These are phyloP conservation scores for Trichonephila inaurata DNA, from an alignment of 1,140 invertebrate species.

Conservation along the genomic window DNA sequence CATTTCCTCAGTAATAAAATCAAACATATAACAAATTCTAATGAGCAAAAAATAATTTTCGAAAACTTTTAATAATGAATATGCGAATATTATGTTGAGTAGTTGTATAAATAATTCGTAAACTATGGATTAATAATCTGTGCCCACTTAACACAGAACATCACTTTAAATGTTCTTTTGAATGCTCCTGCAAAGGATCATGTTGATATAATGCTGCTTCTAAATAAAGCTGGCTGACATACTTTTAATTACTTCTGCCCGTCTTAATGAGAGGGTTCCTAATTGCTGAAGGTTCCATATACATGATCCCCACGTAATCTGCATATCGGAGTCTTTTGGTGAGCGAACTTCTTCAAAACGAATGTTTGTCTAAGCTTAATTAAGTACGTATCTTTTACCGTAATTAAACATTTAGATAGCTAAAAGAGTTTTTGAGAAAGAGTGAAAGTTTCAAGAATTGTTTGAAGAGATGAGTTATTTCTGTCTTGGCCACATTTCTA, in stretches of 20 bases:
- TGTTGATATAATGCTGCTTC: not conserved
- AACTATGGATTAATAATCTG: not conserved
- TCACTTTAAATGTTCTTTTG: not conserved
- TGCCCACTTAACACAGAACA: not conserved
- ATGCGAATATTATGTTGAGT: not conserved
- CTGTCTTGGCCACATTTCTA: not conserved
- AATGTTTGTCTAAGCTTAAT: conserved; percentile 72
- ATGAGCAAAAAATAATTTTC: too few species aligned
- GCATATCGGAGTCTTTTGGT: not conserved
- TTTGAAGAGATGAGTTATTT: conserved; percentile 17
- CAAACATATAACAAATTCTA: too few species aligned
- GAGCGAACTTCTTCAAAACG: conserved; percentile 47
- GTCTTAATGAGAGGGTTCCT: conserved; percentile 46
- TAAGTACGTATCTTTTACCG: conserved; percentile 64
- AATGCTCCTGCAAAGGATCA: not conserved
- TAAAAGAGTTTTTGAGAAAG: conserved; percentile 31
- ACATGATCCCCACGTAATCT: not conserved
- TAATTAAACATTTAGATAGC: conserved; percentile 71
- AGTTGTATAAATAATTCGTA: not conserved
- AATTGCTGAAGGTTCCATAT: conserved; percentile 37
- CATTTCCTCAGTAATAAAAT: too few species aligned
- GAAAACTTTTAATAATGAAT: too few species aligned
- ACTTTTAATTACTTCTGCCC: conserved; percentile 63
- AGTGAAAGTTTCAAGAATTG: conserved; percentile 6
- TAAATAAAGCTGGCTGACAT: conserved; percentile 39